A percentile compares a stretch with the other conserved stretches of the same genome.
Conservation (phyloP, 2,888 invertebrate species). For the Amaurobius ferox region DNA sequence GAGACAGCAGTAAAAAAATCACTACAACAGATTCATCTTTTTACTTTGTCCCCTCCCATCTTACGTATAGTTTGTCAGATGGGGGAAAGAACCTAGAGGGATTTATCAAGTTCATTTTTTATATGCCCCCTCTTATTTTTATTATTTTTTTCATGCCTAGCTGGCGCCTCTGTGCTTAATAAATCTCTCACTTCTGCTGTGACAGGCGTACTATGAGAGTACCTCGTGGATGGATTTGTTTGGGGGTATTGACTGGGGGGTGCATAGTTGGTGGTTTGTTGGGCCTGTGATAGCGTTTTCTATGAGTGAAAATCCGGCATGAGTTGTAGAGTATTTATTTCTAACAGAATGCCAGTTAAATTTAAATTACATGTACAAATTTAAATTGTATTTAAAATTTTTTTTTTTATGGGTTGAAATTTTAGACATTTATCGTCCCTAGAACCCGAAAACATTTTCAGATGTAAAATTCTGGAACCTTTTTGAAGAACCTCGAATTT, state of each 20-base stretch:
- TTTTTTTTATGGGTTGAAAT: too few relatives aligned
- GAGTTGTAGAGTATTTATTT: too few relatives aligned
- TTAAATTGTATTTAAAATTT: too few relatives aligned
- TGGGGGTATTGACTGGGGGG: not conserved
- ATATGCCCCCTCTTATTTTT: not conserved
- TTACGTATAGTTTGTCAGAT: not conserved
- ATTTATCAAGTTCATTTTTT: too few relatives aligned
- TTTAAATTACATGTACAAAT: too few relatives aligned
- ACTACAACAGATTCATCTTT: not conserved
- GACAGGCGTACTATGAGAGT: constrained; percentile 34
- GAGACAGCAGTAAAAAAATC: not conserved
- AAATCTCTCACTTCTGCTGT: constrained; percentile 42
- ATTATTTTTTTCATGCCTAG: not conserved
- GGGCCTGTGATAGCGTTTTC: too few relatives aligned
- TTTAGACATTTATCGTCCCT: too few relatives aligned
- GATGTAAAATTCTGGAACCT: too few relatives aligned
- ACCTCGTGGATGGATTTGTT: not conserved
- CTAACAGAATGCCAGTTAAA: too few relatives aligned
- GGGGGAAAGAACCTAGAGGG: not conserved
- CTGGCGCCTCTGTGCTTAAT: constrained; percentile 51
- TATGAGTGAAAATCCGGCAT: too few relatives aligned
- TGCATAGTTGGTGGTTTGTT: not conserved
- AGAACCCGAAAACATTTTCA: too few relatives aligned
- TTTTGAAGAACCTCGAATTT: too few relatives aligned
- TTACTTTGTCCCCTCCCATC: not conserved